phyloP scores from a whole-genome alignment of 2,797 vertebrate species.

The Crenichthys baileyi region DNA sequence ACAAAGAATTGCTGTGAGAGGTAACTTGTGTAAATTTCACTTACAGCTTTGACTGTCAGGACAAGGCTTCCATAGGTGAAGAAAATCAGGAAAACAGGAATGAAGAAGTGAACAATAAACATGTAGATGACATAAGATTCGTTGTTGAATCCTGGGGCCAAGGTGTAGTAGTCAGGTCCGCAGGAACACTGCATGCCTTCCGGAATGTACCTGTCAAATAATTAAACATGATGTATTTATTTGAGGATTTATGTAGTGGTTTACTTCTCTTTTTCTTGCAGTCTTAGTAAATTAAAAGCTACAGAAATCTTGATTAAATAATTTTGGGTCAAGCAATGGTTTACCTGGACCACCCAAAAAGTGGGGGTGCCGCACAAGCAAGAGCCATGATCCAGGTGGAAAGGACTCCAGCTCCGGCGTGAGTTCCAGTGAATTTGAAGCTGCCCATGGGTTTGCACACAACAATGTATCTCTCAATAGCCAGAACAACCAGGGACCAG shows the following conservation, averaged over 20 bases:
- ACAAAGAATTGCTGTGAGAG: neutral
- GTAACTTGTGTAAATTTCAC: constrained; percentile 1
- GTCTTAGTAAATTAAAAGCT: neutral
- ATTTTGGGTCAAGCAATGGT: neutral
- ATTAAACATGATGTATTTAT: neutral
- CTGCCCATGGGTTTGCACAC: constrained; percentile 89
- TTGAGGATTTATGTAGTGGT: neutral
- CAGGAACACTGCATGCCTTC: constrained; percentile 87
- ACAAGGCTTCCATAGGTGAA: constrained; percentile 86
- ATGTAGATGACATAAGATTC: constrained; percentile 86
- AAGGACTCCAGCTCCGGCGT: constrained; percentile 73
- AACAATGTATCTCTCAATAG: constrained; percentile 80
- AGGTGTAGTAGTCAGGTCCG: constrained; percentile 85
- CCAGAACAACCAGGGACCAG: constrained; percentile 79
- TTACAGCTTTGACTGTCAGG: constrained; percentile 85
- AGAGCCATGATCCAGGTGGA: constrained; percentile 85
- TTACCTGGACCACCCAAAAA: constrained; percentile 85
- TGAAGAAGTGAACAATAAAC: constrained; percentile 79
- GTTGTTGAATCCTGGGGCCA: constrained; percentile 83
- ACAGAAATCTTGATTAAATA: neutral
- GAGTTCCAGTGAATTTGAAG: constrained; percentile 79
- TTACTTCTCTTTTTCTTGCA: neutral
- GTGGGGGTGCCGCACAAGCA: constrained; percentile 78
- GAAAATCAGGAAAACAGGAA: constrained; percentile 80
- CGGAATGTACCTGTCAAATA: constrained; percentile 78